Evolutionary conservation across 1,140 invertebrate genomes (phyloP).

Genomic region (Tyrophagus putrescentiae): DNA sequence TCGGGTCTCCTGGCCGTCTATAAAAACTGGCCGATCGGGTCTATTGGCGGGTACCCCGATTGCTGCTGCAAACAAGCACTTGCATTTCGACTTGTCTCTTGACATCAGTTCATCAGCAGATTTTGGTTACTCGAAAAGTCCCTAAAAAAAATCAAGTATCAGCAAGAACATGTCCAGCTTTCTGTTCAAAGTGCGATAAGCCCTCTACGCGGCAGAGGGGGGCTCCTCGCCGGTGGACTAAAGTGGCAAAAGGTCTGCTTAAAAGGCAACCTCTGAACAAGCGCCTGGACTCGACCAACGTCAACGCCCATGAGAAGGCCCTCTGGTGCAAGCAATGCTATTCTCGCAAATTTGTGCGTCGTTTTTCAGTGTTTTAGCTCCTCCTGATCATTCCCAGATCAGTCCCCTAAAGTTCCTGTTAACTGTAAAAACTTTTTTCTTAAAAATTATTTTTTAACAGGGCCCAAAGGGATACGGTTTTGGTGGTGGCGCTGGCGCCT

Average conservation of each 20-base stretch:
- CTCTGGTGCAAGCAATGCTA: conserved; percentile 96
- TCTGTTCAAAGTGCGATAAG: conserved; percentile 96
- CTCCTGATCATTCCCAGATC: too few species aligned
- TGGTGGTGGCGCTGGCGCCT: conserved; percentile 15
- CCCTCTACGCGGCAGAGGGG: conserved; percentile 96
- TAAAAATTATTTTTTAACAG: not conserved
- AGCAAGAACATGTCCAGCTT: conserved; percentile 65
- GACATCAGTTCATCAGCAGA: too few species aligned
- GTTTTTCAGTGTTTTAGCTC: too few species aligned
- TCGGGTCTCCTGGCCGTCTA: too few species aligned
- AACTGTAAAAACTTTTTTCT: not conserved
- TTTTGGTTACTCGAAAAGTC: not conserved
- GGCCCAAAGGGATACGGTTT: conserved; percentile 53
- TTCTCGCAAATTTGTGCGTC: conserved; percentile 52
- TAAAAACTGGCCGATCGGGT: too few species aligned
- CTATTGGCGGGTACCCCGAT: too few species aligned
- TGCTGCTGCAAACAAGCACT: too few species aligned
- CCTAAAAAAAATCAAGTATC: conserved; percentile 37
- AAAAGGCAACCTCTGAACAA: conserved; percentile 95
- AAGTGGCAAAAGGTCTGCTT: conserved; percentile 99
- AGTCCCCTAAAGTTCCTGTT: too few species aligned
- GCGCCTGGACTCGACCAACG: conserved; percentile 91
- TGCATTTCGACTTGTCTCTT: too few species aligned
- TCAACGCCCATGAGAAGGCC: conserved; percentile 81
- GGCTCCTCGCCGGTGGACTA: conserved; percentile 85